Conservation (phyloP, 2,888 invertebrate genomes). For the Notodonta dromedarius region DNA sequence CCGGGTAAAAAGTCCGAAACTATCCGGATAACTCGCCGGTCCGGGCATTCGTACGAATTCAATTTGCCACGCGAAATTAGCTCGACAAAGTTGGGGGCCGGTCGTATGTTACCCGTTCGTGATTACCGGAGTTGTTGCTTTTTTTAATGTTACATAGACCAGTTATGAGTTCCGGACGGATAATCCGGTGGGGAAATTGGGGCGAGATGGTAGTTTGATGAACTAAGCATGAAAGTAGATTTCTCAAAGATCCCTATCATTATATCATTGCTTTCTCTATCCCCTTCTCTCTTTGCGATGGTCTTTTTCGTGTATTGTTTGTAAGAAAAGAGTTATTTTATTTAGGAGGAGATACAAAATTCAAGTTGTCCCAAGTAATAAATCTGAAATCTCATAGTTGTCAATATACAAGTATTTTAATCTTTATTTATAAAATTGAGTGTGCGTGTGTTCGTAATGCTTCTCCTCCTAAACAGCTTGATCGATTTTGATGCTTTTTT, state of each 20-base stretch:
- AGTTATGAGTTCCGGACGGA: neutral
- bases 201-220: neutral
- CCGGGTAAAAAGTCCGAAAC: conserved; percentile 14
- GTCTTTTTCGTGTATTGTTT: neutral
- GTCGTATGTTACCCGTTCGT: conserved; percentile 39
- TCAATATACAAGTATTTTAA: too few species aligned
- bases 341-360: too few species aligned
- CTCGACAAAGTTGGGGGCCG: conserved; percentile 39
- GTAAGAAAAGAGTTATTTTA: too few species aligned
- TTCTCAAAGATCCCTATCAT: too few species aligned
- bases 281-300: too few species aligned
- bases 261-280: too few species aligned
- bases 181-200: conserved; percentile 1
- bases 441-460: too few species aligned
- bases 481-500: too few species aligned
- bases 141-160: conserved; percentile 9
- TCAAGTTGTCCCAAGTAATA: too few species aligned
- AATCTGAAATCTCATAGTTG: too few species aligned
- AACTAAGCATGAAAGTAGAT: neutral
- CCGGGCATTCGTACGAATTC: conserved; percentile 46
- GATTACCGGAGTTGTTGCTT: conserved; percentile 38
- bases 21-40: conserved; percentile 11
- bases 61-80: conserved; percentile 54
- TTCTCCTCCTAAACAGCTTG: too few species aligned
- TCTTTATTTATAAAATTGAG: too few species aligned